These are phyloP conservation scores for Lutjanus erythropterus DNA, from an alignment of 2,113 vertebrate genomes.

Conservation along the genomic window DNA sequence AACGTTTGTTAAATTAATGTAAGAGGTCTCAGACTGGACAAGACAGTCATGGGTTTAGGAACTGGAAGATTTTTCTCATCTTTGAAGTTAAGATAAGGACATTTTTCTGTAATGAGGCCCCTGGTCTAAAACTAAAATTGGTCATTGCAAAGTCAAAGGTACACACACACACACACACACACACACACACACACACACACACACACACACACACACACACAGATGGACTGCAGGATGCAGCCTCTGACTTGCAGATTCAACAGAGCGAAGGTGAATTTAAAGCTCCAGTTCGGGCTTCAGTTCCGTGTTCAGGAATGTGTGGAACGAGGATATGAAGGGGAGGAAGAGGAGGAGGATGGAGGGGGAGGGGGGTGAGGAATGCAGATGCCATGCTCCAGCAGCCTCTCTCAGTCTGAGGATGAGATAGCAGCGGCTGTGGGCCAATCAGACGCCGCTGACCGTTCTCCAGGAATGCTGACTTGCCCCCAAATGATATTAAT, in stretches of 20 bases:
- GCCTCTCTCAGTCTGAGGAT: slow-evolving; percentile 22
- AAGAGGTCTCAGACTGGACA: too few species aligned
- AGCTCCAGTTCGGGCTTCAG: slow-evolving; percentile 27
- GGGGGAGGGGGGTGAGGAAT: slow-evolving; percentile 34
- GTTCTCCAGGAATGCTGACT: background rate
- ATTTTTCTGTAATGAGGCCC: too few species aligned
- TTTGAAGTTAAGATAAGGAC: too few species aligned
- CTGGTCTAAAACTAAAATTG: background rate
- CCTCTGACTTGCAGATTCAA: slow-evolving; percentile 15
- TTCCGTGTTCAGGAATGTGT: slow-evolving; percentile 70
- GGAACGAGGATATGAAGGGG: slow-evolving; percentile 78
- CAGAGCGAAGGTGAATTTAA: slow-evolving; percentile 46
- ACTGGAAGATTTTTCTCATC: too few species aligned
- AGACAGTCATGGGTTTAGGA: too few species aligned
- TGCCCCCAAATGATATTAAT: slow-evolving; percentile 4
- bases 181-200: background rate
- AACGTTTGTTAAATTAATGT: too few species aligned
- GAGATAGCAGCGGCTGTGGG: slow-evolving; percentile 13
- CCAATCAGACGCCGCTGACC: slow-evolving; percentile 13
- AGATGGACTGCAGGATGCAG: background rate
- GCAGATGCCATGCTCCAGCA: slow-evolving; percentile 45
- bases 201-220: background rate
- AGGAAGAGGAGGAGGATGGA: too few species aligned
- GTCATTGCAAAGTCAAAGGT: background rate
- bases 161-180: background rate